Conservation (phyloP, 2,797 vertebrate genomes). For the Centroberyx gerrardi region DNA sequence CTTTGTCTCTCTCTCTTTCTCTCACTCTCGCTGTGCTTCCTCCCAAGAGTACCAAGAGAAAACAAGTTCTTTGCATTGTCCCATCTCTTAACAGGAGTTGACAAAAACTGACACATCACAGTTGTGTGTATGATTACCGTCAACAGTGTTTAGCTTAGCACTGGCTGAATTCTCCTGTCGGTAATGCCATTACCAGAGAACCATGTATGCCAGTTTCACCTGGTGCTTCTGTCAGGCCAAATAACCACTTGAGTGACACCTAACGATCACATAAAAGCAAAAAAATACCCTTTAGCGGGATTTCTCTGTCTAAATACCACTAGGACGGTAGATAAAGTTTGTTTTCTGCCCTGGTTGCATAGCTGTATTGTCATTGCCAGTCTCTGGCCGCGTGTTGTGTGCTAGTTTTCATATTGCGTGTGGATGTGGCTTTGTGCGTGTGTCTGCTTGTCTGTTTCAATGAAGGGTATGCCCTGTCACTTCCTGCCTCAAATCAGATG, state of each 20-base stretch:
- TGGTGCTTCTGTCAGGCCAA: neutral
- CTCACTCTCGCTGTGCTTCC: neutral
- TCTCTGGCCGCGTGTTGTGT: neutral
- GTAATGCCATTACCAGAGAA: too few species aligned
- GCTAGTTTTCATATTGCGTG: constrained; percentile 11
- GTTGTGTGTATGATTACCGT: too few species aligned
- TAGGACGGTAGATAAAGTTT: neutral
- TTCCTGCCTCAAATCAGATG: constrained; percentile 49
- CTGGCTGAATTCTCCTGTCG: too few species aligned
- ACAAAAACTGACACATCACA: too few species aligned
- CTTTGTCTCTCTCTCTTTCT: neutral
- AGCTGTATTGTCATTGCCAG: neutral
- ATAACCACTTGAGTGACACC: too few species aligned
- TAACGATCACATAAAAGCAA: too few species aligned
- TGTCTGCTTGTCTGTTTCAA: constrained; percentile 11
- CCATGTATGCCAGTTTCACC: neutral
- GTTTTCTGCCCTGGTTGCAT: neutral
- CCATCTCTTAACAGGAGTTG: neutral
- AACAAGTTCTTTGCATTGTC: too few species aligned
- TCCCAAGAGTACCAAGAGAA: neutral
- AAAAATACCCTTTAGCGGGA: too few species aligned
- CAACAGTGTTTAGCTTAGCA: too few species aligned
- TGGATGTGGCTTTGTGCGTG: constrained; percentile 14
- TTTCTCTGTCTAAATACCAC: neutral
- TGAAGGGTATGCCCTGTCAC: constrained; percentile 31